These are phyloP conservation scores for Vultur gryphus DNA, from an alignment of 2,797 vertebrate species.

Conservation along the genomic window DNA sequence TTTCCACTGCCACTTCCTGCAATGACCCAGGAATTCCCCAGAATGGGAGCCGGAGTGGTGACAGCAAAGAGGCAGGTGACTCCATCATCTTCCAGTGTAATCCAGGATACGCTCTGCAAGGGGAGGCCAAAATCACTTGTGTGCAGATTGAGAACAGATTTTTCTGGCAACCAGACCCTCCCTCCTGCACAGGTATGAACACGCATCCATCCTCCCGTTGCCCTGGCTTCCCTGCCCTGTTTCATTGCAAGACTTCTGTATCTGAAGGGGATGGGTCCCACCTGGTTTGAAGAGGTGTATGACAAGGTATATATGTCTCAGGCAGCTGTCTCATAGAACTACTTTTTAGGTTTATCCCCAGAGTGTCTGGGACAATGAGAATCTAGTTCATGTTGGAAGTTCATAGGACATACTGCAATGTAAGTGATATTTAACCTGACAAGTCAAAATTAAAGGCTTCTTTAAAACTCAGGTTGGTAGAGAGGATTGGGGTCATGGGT, in stretches of 20 bases:
- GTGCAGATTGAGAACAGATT: constrained; percentile 94
- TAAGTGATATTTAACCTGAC: not conserved
- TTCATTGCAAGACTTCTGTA: too few relatives aligned
- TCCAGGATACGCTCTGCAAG: constrained; percentile 90
- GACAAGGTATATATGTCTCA: rapidly evolving
- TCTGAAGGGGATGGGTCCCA: not conserved
- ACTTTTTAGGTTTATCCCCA: not conserved
- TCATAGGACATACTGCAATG: rapidly evolving
- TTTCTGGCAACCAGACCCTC: constrained; percentile 98
- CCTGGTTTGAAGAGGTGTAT: not conserved
- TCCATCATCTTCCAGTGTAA: constrained; percentile 94
- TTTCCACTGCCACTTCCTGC: constrained; percentile 94
- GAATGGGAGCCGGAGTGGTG: constrained; percentile 91
- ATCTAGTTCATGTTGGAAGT: not conserved
- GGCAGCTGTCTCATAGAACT: not conserved
- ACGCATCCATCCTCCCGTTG: not conserved
- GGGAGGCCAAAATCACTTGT: constrained; percentile 89
- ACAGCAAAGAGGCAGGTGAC: constrained; percentile 92
- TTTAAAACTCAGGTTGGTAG: not conserved
- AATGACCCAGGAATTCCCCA: constrained; percentile 94
- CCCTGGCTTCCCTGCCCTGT: not conserved
- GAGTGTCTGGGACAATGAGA: not conserved
- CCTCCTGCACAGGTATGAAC: constrained; percentile 84
- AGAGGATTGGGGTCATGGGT: not conserved
- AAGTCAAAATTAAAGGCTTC: not conserved